Evolutionary conservation across 1,140 invertebrate genomes (phyloP).

Genomic region (Diabrotica virgifera): DNA sequence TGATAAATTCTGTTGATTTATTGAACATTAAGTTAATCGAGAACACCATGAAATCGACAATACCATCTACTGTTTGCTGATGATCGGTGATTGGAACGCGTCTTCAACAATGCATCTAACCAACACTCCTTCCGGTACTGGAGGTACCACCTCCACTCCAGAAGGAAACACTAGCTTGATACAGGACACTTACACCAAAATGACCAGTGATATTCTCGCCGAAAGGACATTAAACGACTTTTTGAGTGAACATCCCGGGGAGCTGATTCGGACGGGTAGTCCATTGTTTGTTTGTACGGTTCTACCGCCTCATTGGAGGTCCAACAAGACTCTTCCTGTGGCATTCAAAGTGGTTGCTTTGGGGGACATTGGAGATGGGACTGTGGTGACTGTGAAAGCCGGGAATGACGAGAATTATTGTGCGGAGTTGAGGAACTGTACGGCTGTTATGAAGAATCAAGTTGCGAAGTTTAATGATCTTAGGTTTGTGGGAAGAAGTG

Average conservation of each 20-base stretch:
- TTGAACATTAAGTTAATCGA: too few relatives aligned
- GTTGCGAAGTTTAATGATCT: slow-evolving; percentile 98
- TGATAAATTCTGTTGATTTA: too few relatives aligned
- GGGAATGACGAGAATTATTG: slow-evolving; percentile 98
- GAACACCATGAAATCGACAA: too few relatives aligned
- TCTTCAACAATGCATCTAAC: slow-evolving; percentile 55
- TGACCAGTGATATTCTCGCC: slow-evolving; percentile 82
- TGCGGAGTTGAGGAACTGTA: slow-evolving; percentile 89
- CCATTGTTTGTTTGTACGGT: slow-evolving; percentile 90
- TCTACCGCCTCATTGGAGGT: slow-evolving; percentile 90
- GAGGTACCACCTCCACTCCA: slow-evolving; percentile 54
- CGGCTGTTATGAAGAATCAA: slow-evolving; percentile 95
- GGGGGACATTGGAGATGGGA: slow-evolving; percentile 91
- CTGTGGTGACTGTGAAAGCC: slow-evolving; percentile 89
- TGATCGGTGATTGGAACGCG: slow-evolving; percentile 34
- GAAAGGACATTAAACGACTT: slow-evolving; percentile 86
- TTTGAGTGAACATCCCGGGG: slow-evolving; percentile 86
- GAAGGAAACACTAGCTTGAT: slow-evolving; percentile 57
- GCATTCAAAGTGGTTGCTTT: slow-evolving; percentile 92
- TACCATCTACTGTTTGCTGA: background rate
- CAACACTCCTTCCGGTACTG: slow-evolving; percentile 37
- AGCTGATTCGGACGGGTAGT: slow-evolving; percentile 89
- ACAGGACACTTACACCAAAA: slow-evolving; percentile 82
- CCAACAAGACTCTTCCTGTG: slow-evolving; percentile 95
- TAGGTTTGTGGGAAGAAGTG: slow-evolving; percentile 94